These are phyloP conservation scores for Odontocolon sp. DNA, from an alignment of 2,888 invertebrate genomes.

Conservation along the genomic window DNA sequence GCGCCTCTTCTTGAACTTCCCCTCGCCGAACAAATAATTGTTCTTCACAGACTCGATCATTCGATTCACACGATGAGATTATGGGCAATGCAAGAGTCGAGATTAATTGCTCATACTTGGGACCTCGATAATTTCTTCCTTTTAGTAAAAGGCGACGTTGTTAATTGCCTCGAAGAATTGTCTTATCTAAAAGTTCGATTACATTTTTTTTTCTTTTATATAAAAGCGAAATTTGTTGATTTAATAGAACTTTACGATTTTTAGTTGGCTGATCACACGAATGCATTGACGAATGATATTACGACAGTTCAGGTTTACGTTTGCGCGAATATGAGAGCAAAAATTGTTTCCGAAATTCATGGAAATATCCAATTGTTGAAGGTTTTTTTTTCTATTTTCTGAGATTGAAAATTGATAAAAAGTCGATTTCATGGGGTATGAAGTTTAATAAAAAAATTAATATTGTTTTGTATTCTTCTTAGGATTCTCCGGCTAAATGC, in stretches of 20 bases:
- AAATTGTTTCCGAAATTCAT: slow-evolving; percentile 90
- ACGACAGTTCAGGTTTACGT: slow-evolving; percentile 90
- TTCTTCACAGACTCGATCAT: slow-evolving; percentile 89
- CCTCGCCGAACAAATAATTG: slow-evolving; percentile 91
- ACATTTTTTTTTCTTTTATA: background rate
- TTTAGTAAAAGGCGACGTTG: slow-evolving; percentile 78
- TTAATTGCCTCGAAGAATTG: slow-evolving; percentile 76
- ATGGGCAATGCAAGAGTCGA: slow-evolving; percentile 89
- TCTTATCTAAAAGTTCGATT: slow-evolving; percentile 75
- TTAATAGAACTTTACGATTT: slow-evolving; percentile 68
- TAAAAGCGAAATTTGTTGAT: slow-evolving; percentile 1
- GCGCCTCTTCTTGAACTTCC: slow-evolving; percentile 90
- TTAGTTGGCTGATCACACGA: slow-evolving; percentile 85
- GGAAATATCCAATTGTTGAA: slow-evolving; percentile 89
- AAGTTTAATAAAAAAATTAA: no score
- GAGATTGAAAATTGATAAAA: background rate
- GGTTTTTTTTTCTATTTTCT: slow-evolving; percentile 79
- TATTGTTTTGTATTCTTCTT: no score
- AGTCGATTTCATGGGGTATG: no score
- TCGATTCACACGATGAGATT: slow-evolving; percentile 90
- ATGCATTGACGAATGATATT: slow-evolving; percentile 83
- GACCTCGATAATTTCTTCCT: slow-evolving; percentile 88
- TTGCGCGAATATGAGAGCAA: slow-evolving; percentile 90
- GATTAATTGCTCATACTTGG: slow-evolving; percentile 88
- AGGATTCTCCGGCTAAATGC: slow-evolving; percentile 89